Evolutionary conservation across 2,888 invertebrate species (phyloP), one percentile per base, ranked within the genome.

Genomic region (Lamellibrachia satsuma): DNA sequence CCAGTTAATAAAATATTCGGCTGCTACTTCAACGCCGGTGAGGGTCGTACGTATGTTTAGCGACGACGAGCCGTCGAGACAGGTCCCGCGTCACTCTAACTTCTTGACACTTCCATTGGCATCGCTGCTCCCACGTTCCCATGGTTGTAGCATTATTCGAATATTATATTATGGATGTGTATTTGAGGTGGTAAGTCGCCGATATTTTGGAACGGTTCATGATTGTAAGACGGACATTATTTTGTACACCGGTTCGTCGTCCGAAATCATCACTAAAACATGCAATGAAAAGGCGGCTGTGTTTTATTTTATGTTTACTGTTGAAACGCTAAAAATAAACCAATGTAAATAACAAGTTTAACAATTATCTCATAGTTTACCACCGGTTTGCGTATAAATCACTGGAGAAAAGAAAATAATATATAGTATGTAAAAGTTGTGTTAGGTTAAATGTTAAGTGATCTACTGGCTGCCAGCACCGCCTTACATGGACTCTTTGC

Each of bases 1-100:
- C 15, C 75, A 75, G 75, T 75, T 75, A 75, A 75, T 75, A 75
- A 75, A 75, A 75, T 75, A n/a, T n/a, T 75, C 75, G 75, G 75
- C 75, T 75, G 75, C 75, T 75, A 75, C 75, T 75, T 22, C 15
- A 75, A n/a, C 75, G 75, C 15, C 22, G 75, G 4, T 22, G 39
- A 39, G 39, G 15, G 75, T 75, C 75, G 75, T 22, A 15, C 75
- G 75, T 3, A 22, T 75, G 75, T 75, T n/a, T 75, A 75, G 75
- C 4, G 75, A n/a, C 15, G 75, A 75, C n/a, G 75, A 6, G 22
- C n/a, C n/a, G 75, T 15, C 75, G 22, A 75, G 75, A 75, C 75
- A 75, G 75, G 22, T 15, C 22, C 6, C 2, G 22, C 4, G 75
- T 22, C 75, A 22, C 75, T 75, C 75, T 11, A 75, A 75, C 22